These are phyloP conservation scores for Podotricha telesiphe DNA, from an alignment of 2,888 invertebrate genomes.

Conservation along the genomic window DNA sequence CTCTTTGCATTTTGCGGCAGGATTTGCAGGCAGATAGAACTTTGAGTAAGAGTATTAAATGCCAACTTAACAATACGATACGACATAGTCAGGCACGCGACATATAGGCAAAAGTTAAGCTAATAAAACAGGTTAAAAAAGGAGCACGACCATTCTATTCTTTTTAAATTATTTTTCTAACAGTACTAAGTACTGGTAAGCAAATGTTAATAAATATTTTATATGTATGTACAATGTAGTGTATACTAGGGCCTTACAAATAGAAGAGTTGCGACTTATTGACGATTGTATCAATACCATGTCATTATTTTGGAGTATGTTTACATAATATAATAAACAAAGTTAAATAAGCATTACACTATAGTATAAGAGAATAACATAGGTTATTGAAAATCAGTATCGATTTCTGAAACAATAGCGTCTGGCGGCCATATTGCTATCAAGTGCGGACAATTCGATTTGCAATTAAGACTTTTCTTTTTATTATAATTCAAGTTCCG, in stretches of 20 bases:
- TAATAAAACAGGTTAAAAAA: too few species aligned
- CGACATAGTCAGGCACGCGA: too few species aligned
- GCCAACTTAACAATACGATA: too few species aligned
- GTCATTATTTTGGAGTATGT: background rate
- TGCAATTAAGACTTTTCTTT: constrained; percentile 38
- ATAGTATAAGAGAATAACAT: constrained; percentile 4
- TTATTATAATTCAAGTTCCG: constrained; percentile 33
- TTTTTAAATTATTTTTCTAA: too few species aligned
- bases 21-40: too few species aligned
- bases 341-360: background rate
- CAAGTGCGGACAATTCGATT: constrained; percentile 37
- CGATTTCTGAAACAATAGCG: constrained; percentile 39
- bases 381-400: constrained; percentile 35
- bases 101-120: too few species aligned
- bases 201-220: too few species aligned
- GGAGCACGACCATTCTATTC: too few species aligned
- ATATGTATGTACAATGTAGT: background rate
- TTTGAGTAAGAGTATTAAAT: too few species aligned
- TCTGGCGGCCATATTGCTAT: constrained; percentile 39
- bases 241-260: background rate
- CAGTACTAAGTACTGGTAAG: too few species aligned
- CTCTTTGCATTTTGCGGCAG: too few species aligned
- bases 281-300: background rate
- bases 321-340: constrained; percentile 11
- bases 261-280: background rate